Evolutionary conservation across 1,140 invertebrate species (phyloP), one percentile per base, ranked within the genome.

Genomic region (Pissodes strobi): DNA sequence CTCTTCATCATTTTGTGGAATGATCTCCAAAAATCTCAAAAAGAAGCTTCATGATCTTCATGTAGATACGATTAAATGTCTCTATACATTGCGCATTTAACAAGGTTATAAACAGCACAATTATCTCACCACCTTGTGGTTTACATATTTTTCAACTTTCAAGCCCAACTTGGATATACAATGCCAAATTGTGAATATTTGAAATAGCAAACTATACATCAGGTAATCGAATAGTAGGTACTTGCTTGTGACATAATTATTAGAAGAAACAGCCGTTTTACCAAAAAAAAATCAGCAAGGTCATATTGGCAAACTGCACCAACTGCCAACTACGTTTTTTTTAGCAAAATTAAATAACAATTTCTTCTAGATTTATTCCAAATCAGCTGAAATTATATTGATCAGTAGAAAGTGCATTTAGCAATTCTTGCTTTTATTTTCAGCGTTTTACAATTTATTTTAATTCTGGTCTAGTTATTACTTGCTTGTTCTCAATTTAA

Each of bases 401-500:
- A 60, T 30, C 49, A 37, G 25, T 61, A 61, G 46, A 61, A 61
- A 61, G 46, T 52, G 46, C 46, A 51, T 57, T 45, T 57, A 21
- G 13, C 38, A 27, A 52, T 15, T 41, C 46, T 30, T 25, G 6
- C 25, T 51, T 39, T 60, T 51, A 46, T 46, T 43, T 23, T 45
- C 23, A 41, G n/a, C n/a, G 30, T 17, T 58, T 60, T 49, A 34
- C 22, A 52, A 22, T 43, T 53, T 45, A 41, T 63, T 51, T 63
- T 63, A 53, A 43, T 63, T 56, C 38, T 63, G 39, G 21, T 45
- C 61, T 38, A 63, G 49, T 34, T 63, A 23, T 56, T 34, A 55
- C 51, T 55, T 38, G 51, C 39, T 41, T 46, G 61, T 55, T 63
- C 61, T 63, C 61, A 63, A 45, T 63, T 63, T 63, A 55, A 55